Evolutionary conservation across 1,140 invertebrate species (phyloP).

Genomic region (Panagrolaimus sp.): DNA sequence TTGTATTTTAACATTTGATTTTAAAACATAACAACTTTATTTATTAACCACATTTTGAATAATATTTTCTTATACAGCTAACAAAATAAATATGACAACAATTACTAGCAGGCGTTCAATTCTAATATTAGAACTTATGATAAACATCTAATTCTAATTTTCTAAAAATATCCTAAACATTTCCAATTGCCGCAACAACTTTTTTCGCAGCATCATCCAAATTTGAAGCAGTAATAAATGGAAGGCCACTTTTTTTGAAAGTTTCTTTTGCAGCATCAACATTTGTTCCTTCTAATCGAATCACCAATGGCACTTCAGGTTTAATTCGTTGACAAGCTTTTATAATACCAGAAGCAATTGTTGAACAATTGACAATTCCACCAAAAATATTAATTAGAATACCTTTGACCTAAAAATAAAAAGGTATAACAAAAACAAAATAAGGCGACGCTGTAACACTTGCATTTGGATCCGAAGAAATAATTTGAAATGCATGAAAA

Average conservation of each 20-base stretch:
- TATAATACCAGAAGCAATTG: slow-evolving; percentile 88
- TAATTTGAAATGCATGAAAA: slow-evolving; percentile 68
- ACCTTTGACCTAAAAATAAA: slow-evolving; percentile 70
- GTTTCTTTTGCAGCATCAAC: slow-evolving; percentile 69
- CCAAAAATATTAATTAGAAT: slow-evolving; percentile 98
- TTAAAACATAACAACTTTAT: no score
- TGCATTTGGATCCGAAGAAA: slow-evolving; percentile 41
- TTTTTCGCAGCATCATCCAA: slow-evolving; percentile 86
- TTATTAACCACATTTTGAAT: not conserved
- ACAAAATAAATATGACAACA: not conserved
- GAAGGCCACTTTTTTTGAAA: slow-evolving; percentile 74
- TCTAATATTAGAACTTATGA: not conserved
- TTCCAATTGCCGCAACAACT: slow-evolving; percentile 66
- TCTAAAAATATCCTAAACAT: not conserved
- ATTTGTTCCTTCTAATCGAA: slow-evolving; percentile 84
- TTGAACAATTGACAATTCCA: slow-evolving; percentile 96
- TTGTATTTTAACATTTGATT: no score
- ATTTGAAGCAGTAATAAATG: slow-evolving; percentile 74
- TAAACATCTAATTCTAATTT: not conserved
- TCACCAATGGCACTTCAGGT: slow-evolving; percentile 80
- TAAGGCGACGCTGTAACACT: slow-evolving; percentile 16
- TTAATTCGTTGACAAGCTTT: slow-evolving; percentile 75
- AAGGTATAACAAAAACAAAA: slow-evolving; percentile 7
- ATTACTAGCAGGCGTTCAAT: no score
- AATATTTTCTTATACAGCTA: no score